Evolutionary conservation across 2,888 invertebrate genomes (phyloP), one percentile per base, ranked within the genome.

Genomic region (Pseudeuparius sepicola): DNA sequence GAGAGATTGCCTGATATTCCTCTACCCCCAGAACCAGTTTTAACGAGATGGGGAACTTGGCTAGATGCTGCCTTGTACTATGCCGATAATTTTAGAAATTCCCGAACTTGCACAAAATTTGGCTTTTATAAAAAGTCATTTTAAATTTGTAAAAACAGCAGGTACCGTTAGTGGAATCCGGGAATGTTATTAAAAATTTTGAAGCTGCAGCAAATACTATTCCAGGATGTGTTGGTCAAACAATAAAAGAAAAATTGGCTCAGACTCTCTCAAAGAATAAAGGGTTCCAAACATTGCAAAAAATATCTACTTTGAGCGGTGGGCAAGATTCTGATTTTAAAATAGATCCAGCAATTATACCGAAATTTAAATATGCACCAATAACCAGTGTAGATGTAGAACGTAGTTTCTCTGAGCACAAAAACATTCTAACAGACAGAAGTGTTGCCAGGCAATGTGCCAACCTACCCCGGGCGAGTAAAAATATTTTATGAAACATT

Each of bases 11-110:
- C 50, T 4, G 42, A 43, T 36, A 14, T 47, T 9, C 40, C 43
- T 23, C 36, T 55, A 31, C 54, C 55, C 3, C 54, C 53, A 20
- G 42, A 52, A 35, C 49, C 55, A 26, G 46, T 53, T 17, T 15
- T 54, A 14, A 54, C 54, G 10, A 36, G 52, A 10, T 57, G 55
- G 54, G 35, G 34, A 17, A 35, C 43, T 10, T 43, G 39, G 39
- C 31, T 57, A 5, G 33, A 48, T 5, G 49, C 53, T 1, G n/a
- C n/a, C 47, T 47, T n/a, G 35, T 40, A 4, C 56, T n/a, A n/a
- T n/a, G n/a, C n/a, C n/a, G n/a, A n/a, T n/a, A n/a, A n/a, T n/a
- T n/a, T n/a, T n/a, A n/a, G n/a, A n/a, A n/a, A n/a, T n/a, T n/a
- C n/a, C n/a, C 3, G 30, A 29, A 30, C 11, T 35, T 7, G 10